These are phyloP conservation scores for Temnothorax ravouxi DNA, from an alignment of 2,888 invertebrate species.

Conservation along the genomic window DNA sequence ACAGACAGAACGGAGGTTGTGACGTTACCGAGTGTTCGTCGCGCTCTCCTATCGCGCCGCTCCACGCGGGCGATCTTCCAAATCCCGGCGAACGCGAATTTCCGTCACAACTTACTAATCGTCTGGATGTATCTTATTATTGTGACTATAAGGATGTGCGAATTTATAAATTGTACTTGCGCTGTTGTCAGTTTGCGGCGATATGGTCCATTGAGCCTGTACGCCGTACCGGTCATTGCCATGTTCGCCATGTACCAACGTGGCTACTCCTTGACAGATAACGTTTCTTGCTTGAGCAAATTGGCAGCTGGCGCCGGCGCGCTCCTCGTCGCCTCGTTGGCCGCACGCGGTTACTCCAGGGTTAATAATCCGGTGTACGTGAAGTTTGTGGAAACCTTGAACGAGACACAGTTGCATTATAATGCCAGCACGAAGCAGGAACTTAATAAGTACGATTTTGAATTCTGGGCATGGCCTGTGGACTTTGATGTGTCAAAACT, in stretches of 20 bases:
- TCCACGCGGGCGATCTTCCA: neutral
- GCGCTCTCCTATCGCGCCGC: neutral
- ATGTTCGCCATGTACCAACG: slow-evolving; percentile 90
- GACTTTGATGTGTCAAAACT: slow-evolving; percentile 88
- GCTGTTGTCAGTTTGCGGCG: slow-evolving; percentile 88
- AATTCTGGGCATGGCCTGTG: slow-evolving; percentile 94
- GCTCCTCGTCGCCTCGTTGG: slow-evolving; percentile 89
- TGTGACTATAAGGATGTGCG: no score
- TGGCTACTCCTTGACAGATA: slow-evolving; percentile 88
- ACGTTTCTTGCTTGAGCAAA: slow-evolving; percentile 88
- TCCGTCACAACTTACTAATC: neutral
- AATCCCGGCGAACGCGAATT: neutral
- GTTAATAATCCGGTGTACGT: slow-evolving; percentile 90
- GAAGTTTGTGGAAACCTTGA: slow-evolving; percentile 90
- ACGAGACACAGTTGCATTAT: slow-evolving; percentile 82
- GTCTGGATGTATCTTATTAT: no score
- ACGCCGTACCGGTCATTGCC: slow-evolving; percentile 92
- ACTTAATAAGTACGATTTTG: slow-evolving; percentile 94
- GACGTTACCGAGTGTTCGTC: neutral
- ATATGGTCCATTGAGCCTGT: slow-evolving; percentile 91
- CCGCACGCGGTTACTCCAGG: slow-evolving; percentile 91
- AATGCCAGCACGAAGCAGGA: slow-evolving; percentile 87
- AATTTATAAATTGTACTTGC: neutral
- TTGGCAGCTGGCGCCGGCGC: slow-evolving; percentile 90
- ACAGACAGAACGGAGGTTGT: no score